phyloP scores from a whole-genome alignment of 2,113 vertebrate genomes.

The Dascyllus trimaculatus region DNA sequence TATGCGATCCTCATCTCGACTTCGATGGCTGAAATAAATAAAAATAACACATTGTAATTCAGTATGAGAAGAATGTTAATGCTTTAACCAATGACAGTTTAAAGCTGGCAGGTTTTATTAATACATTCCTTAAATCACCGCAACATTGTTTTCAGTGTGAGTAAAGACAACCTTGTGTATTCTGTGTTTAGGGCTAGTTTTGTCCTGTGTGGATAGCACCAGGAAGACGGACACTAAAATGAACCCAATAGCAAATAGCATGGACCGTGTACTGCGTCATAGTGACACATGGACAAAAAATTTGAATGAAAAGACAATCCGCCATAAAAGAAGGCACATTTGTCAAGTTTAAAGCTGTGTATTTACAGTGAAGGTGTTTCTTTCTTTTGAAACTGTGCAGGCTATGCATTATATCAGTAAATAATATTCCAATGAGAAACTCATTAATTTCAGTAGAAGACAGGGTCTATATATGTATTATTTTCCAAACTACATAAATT shows the following conservation, averaged over 20 bases:
- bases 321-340: constrained; percentile 30
- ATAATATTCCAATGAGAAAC: constrained; percentile 25
- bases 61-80: not conserved
- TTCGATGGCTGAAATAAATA: constrained; percentile 87
- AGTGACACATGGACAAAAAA: constrained; percentile 3
- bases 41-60: constrained; percentile 4
- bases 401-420: not conserved
- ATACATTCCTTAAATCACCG: constrained; percentile 7
- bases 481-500: not conserved
- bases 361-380: not conserved
- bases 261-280: constrained; percentile 1
- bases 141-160: not conserved
- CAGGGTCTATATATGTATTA: not conserved
- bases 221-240: constrained; percentile 23
- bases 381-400: not conserved
- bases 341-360: not conserved
- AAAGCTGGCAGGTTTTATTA: not conserved
- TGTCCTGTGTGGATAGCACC: constrained; percentile 21
- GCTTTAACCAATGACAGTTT: not conserved
- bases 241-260: constrained; percentile 32
- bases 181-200: constrained; percentile 22
- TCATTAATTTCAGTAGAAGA: not conserved
- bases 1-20: constrained; percentile 92
- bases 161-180: constrained; percentile 2
- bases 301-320: constrained; percentile 30